These are phyloP conservation scores for Hymenochirus boettgeri DNA, from an alignment of 2,113 vertebrate genomes.

Conservation along the genomic window DNA sequence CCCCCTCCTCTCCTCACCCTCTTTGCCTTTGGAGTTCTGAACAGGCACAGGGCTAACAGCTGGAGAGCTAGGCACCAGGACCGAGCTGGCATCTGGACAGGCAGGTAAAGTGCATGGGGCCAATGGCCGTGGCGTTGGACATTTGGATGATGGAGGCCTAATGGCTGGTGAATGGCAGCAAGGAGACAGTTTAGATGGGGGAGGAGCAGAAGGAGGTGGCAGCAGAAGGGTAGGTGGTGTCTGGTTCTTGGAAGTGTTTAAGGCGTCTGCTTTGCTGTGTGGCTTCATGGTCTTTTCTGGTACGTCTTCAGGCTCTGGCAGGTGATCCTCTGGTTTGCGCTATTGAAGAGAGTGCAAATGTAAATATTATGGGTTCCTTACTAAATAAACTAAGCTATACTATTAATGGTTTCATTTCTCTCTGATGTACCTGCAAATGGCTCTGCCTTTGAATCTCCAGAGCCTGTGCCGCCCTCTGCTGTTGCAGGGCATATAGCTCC, in stretches of 20 bases:
- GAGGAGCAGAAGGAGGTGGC: slow-evolving; percentile 47
- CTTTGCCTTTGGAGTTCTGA: slow-evolving; percentile 63
- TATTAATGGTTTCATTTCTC: too few species aligned
- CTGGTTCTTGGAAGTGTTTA: slow-evolving; percentile 69
- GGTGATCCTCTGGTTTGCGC: slow-evolving; percentile 76
- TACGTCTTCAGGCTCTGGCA: slow-evolving; percentile 72
- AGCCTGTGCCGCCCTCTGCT: slow-evolving; percentile 66
- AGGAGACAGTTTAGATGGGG: slow-evolving; percentile 74
- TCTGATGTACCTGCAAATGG: slow-evolving; percentile 48
- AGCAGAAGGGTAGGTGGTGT: slow-evolving; percentile 52
- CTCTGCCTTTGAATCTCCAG: slow-evolving; percentile 63
- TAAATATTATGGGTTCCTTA: neutral
- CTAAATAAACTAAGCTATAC: neutral
- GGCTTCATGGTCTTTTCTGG: slow-evolving; percentile 77
- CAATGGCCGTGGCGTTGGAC: slow-evolving; percentile 54
- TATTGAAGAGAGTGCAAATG: slow-evolving; percentile 45
- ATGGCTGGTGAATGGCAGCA: slow-evolving; percentile 82
- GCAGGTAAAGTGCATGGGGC: slow-evolving; percentile 81
- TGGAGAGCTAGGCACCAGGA: slow-evolving; percentile 70
- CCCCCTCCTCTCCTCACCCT: slow-evolving; percentile 69
- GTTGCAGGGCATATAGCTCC: slow-evolving; percentile 88
- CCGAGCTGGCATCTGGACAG: slow-evolving; percentile 63
- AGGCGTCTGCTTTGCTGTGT: slow-evolving; percentile 79
- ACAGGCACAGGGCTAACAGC: slow-evolving; percentile 72
- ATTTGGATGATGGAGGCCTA: slow-evolving; percentile 67